These are phyloP conservation scores for Helarctos malayanus DNA, from an alignment of 2,797 vertebrate species.

Conservation along the genomic window DNA sequence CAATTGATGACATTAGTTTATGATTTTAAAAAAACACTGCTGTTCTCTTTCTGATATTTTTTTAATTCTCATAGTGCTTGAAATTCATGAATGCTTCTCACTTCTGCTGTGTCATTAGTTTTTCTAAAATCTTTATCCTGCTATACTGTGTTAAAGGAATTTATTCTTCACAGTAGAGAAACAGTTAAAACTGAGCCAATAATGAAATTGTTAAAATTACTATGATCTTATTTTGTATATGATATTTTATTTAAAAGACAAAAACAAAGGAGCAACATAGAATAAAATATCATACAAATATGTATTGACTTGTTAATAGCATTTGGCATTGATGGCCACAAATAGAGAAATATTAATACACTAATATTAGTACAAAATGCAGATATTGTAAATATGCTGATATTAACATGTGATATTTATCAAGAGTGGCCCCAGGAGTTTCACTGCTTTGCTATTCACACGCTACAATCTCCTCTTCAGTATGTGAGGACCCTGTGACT, in stretches of 20 bases:
- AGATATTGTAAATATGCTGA: neutral
- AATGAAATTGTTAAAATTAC: neutral
- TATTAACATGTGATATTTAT: neutral
- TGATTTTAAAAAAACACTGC: neutral
- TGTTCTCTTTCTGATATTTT: neutral
- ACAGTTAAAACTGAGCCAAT: neutral
- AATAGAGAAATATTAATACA: neutral
- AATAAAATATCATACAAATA: neutral
- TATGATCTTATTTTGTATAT: neutral
- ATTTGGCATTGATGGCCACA: neutral
- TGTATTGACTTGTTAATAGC: neutral
- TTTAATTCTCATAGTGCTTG: neutral
- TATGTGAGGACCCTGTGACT: fast-evolving
- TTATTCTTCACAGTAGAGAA: neutral
- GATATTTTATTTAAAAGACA: neutral
- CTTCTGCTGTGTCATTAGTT: neutral
- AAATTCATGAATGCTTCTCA: neutral
- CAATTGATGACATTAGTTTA: neutral
- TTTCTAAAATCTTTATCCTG: neutral
- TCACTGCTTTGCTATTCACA: neutral
- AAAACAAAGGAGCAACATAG: neutral
- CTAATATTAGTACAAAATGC: neutral
- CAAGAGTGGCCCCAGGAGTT: neutral
- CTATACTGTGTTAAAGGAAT: neutral
- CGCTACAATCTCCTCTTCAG: neutral